Evolutionary conservation across 2,888 invertebrate genomes (phyloP), one percentile per base, ranked within the genome.

Genomic region (Yponomeuta evonymella): DNA sequence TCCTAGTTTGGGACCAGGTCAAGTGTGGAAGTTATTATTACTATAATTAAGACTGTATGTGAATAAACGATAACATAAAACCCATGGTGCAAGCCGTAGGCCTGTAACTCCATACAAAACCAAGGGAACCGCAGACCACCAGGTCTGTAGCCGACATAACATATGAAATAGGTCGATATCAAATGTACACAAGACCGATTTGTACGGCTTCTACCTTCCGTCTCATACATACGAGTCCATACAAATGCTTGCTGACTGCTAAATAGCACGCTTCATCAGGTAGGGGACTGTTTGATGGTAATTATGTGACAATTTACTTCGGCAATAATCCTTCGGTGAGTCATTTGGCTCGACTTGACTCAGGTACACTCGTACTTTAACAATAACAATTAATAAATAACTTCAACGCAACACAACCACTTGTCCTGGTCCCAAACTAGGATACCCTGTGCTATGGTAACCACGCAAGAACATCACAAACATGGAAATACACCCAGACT

Each of bases 191-290:
- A 29, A n/a, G 70, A n/a, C 23, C 8, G 12, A 58, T 65, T 82
- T 81, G 76, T 81, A 77, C 11, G 87, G 87, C 76, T 86, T 88
- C 87, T 43, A 48, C 75, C 76, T 80, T 82, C 80, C 81, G 83
- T 79, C 81, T 76, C 78, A 78, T 76, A 75, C 67, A 48, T 10
- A 65, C 11, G 86, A 87, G 76, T 77, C 87, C 88, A 12, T 86
- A 87, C 75, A 83, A 88, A 73, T 86, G 86, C 84, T 73, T 72
- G 75, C 10, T 67, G 15, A 30, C 51, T 66, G 70, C 63, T 70
- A 23, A 70, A 48, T 48, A 70, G 65, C 70, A 70, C 65, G 70
- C 33, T 65, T 70, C 70, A 48, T 48, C 48, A 63, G 33, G 48
- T 63, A 23, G 51, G 51, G n/a, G 68, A 30, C 68, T 30, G 51